A percentile compares a stretch with the other conserved stretches of the same genome.
phyloP scores from a whole-genome alignment of 2,888 invertebrate species.

The Trissonchulus sp. region DNA sequence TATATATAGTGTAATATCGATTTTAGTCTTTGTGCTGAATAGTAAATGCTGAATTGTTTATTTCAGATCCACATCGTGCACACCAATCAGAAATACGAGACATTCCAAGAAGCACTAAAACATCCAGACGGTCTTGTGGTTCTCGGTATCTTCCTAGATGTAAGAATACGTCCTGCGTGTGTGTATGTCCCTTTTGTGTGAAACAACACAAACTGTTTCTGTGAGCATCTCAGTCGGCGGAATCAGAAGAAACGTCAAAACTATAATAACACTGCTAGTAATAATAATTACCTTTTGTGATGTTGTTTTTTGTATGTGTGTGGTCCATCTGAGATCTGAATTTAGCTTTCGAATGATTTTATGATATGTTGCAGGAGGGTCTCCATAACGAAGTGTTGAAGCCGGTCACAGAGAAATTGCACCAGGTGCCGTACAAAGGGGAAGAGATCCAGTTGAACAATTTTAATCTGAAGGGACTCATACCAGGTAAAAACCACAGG shows the following conservation, averaged over 20 bases:
- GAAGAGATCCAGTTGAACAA: conserved; percentile 41
- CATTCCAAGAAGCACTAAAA: conserved; percentile 46
- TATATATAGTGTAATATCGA: too few relatives aligned
- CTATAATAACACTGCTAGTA: too few relatives aligned
- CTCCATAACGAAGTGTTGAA: conserved; percentile 32
- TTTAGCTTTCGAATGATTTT: too few relatives aligned
- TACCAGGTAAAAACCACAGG: conserved; percentile 43
- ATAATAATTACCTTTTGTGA: too few relatives aligned
- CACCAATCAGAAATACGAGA: conserved; percentile 46
- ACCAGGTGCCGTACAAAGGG: conserved; percentile 44
- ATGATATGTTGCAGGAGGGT: neutral
- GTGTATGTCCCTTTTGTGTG: too few relatives aligned
- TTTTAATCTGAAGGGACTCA: conserved; percentile 42
- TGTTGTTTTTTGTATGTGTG: too few relatives aligned
- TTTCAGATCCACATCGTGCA: conserved; percentile 48
- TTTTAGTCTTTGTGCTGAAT: too few relatives aligned
- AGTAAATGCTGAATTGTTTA: too few relatives aligned
- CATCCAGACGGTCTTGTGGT: conserved; percentile 48
- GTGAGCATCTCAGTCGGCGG: too few relatives aligned
- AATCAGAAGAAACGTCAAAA: too few relatives aligned
- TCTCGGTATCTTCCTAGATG: conserved; percentile 48
- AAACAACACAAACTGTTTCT: too few relatives aligned
- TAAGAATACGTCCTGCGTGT: conserved; percentile 32
- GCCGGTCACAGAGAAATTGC: conserved; percentile 42
- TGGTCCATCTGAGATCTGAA: too few relatives aligned